phyloP scores from a whole-genome alignment of 2,797 vertebrate species.

The Podarcis siculus region DNA sequence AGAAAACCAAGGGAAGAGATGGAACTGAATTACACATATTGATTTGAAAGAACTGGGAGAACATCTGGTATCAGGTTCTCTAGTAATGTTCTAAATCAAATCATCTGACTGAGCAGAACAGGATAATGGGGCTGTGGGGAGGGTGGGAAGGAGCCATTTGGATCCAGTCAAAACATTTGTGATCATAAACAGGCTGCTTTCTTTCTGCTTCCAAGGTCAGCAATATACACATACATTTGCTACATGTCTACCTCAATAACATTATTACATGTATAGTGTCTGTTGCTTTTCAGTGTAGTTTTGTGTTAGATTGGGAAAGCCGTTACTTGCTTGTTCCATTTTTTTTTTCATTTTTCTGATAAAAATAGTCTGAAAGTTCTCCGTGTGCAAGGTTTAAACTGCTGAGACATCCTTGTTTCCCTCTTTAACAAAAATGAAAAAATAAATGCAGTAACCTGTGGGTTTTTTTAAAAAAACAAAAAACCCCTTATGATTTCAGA shows the following conservation, averaged over 20 bases:
- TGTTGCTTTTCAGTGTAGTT: background rate
- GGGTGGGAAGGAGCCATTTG: background rate
- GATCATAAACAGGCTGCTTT: background rate
- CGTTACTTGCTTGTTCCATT: background rate
- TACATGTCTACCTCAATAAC: no score
- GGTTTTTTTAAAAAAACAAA: background rate
- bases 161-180: background rate
- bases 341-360: constrained; percentile 47
- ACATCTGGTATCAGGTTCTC: background rate
- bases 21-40: background rate
- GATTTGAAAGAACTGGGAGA: background rate
- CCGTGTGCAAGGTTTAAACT: background rate
- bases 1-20: background rate
- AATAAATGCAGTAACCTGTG: background rate
- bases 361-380: constrained; percentile 22
- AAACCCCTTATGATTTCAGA: background rate
- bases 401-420: constrained; percentile 10
- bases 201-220: background rate
- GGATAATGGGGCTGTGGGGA: background rate
- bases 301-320: constrained; percentile 11
- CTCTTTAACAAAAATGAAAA: background rate
- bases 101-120: background rate
- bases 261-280: background rate
- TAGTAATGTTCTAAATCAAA: background rate
- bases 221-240: background rate